Evolutionary conservation across 2,797 vertebrate species (phyloP), one percentile per base, ranked within the genome.

Genomic region (Sebastes taczanowskii): DNA sequence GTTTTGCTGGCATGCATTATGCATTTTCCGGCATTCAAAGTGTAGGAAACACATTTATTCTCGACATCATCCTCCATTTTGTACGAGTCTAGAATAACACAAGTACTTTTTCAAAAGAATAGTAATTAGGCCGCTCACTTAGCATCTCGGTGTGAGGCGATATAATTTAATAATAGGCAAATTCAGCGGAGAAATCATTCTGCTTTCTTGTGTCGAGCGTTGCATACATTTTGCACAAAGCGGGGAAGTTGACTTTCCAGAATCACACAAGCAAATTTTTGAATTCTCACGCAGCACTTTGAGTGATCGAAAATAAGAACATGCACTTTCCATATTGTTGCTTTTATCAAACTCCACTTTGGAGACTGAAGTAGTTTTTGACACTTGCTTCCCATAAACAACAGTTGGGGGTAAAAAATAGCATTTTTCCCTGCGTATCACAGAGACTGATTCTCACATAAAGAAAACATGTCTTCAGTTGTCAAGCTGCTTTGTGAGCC

Each of bases 321-420:
- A 23, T 35, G 76, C 83, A 77, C 86, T 80, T 85, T 86, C 88
- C 71, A 86, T 72, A 80, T 63, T 63, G 53, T 70, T 81, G 14
- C 88, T 90, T 92, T 90, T 89, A 88, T 91, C 84, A 87, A 77
- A 77, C 82, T 84, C 70, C 20, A 32, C 87, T 89, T 90, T 80
- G 82, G 86, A 89, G 81, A 86, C 67, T 62, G 70, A 75, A 80
- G 67, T 65, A 66, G 42, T 83, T 91, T 91, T 84, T 91, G 86
- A 90, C 90, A 90, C 87, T 80, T 86, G 65, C 63, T 84, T 90
- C 77, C 83, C 83, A 88, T 80, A 88, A 93, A 92, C 88, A 92
- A 89, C 83, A 85, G 87, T 78, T 81, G 81, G 75, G 84, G 84
- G 85, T 71, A 80, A 74, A 88, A 88, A 85, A 83, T 71, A 86